Conservation (phyloP, 2,888 invertebrate species). For the Antheraea yamamai region DNA sequence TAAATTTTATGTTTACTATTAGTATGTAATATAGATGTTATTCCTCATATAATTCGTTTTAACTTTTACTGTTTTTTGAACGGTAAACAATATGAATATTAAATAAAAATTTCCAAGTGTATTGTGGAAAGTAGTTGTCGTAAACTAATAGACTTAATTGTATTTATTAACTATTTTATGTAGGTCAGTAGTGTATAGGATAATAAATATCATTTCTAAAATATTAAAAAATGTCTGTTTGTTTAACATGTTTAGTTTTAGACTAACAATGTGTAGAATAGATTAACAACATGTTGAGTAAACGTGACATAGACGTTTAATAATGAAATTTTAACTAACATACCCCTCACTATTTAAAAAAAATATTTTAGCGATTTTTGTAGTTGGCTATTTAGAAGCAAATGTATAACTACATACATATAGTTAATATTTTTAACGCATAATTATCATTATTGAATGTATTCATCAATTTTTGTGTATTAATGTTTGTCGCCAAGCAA, state of each 20-base stretch:
- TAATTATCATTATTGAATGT: slow-evolving; percentile 21
- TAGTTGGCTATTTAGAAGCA: slow-evolving; percentile 60
- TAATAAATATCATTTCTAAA: slow-evolving; percentile 80
- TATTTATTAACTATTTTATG: slow-evolving; percentile 70
- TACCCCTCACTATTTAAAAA: slow-evolving; percentile 59
- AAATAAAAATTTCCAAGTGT: slow-evolving; percentile 46
- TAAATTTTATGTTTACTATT: slow-evolving; percentile 64
- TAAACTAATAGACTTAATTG: slow-evolving; percentile 78
- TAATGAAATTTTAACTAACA: slow-evolving; percentile 66
- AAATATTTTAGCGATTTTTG: slow-evolving; percentile 61
- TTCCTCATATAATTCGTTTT: slow-evolving; percentile 51
- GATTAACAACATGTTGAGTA: slow-evolving; percentile 73
- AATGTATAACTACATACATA: slow-evolving; percentile 31
- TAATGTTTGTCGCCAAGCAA: slow-evolving; percentile 76
- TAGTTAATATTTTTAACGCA: slow-evolving; percentile 46
- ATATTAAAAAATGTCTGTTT: slow-evolving; percentile 79
- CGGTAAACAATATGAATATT: slow-evolving; percentile 46
- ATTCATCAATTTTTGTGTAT: slow-evolving; percentile 31
- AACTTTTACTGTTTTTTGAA: slow-evolving; percentile 55
- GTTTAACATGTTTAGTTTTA: slow-evolving; percentile 82
- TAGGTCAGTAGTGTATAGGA: slow-evolving; percentile 75
- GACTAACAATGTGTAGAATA: slow-evolving; percentile 81
- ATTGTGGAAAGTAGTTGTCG: slow-evolving; percentile 62
- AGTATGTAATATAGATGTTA: slow-evolving; percentile 62
- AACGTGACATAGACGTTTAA: slow-evolving; percentile 48